phyloP scores from a whole-genome alignment of 2,113 vertebrate genomes.

The Malurus elegans region DNA sequence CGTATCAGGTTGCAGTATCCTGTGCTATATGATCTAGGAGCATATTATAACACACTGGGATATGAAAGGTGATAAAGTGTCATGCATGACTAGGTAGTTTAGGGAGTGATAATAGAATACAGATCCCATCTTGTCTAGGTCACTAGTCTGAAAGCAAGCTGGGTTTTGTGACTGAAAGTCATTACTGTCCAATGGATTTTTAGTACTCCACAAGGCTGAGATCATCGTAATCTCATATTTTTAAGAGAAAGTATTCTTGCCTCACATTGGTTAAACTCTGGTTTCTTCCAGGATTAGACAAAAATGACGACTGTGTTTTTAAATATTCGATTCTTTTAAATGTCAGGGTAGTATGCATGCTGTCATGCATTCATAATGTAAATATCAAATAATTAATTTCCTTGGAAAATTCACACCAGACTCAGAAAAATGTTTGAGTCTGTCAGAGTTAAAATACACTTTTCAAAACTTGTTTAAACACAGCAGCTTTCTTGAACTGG shows the following conservation, averaged over 20 bases:
- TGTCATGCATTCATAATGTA: neutral
- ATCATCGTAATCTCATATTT: neutral
- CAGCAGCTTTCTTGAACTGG: neutral
- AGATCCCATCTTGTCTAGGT: constrained; percentile 3
- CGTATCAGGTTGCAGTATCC: neutral
- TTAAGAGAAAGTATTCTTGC: neutral
- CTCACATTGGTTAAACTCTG: neutral
- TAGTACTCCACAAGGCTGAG: neutral
- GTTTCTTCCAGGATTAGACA: neutral
- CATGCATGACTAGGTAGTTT: neutral
- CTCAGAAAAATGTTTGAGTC: neutral
- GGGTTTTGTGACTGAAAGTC: neutral
- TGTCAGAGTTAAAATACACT: neutral
- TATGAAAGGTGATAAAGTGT: neutral
- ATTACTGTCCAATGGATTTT: neutral
- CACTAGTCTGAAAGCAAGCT: neutral
- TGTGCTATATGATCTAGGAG: neutral
- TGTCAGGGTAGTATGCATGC: neutral
- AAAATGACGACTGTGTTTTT: neutral
- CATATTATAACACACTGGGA: neutral
- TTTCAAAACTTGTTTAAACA: neutral
- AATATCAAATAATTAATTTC: neutral
- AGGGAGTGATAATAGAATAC: neutral
- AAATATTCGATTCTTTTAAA: neutral
- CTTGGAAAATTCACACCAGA: neutral